Percentiles rank a stretch among this genome's conserved stretches.
phyloP scores from a whole-genome alignment of 2,113 vertebrate genomes.

The Nicator chloris region DNA sequence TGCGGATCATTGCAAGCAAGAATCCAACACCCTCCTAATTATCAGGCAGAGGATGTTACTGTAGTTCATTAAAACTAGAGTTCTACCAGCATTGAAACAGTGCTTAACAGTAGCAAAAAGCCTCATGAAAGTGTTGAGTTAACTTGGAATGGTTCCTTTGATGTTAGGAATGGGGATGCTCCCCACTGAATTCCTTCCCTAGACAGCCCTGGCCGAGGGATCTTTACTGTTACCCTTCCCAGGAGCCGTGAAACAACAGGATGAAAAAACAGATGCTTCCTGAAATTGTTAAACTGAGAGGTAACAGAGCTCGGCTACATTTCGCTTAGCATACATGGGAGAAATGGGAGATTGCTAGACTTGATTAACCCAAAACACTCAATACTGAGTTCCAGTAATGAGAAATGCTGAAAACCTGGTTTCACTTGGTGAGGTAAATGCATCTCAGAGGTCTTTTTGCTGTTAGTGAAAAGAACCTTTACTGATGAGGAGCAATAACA shows the following conservation, averaged over 20 bases:
- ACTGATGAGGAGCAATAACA: neutral
- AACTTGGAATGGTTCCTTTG: neutral
- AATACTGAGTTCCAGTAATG: neutral
- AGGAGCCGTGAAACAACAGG: neutral
- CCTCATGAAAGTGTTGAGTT: neutral
- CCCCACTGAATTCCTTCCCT: neutral
- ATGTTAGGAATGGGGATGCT: neutral
- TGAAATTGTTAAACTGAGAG: neutral
- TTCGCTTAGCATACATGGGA: neutral
- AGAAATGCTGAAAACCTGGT: neutral
- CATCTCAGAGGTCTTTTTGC: neutral
- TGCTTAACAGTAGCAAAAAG: neutral
- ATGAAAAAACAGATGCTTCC: neutral
- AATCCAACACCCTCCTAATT: neutral
- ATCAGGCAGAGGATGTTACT: neutral
- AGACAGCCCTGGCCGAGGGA: neutral
- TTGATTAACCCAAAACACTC: neutral
- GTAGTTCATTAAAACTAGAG: neutral
- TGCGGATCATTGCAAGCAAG: neutral
- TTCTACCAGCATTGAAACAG: neutral
- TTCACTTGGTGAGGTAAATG: neutral
- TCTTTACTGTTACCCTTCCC: neutral
- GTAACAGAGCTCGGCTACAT: neutral
- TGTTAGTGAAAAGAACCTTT: neutral
- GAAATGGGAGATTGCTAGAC: neutral